These are phyloP conservation scores for Microcebus griseorufus DNA, from an alignment of 2,113 vertebrate species.

Conservation along the genomic window DNA sequence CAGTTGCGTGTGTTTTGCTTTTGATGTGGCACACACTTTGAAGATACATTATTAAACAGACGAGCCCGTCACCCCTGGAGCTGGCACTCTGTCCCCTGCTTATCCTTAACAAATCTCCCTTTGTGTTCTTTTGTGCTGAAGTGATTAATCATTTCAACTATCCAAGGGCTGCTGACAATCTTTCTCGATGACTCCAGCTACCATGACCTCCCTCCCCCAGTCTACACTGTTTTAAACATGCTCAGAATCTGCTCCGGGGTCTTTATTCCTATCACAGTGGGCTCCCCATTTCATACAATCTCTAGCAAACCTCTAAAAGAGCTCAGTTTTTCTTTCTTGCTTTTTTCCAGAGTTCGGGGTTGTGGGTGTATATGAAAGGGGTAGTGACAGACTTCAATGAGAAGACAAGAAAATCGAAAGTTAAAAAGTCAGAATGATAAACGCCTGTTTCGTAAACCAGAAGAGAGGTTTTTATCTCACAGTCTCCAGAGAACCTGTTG, in stretches of 20 bases:
- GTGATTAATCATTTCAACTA: constrained; percentile 85
- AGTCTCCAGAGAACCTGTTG: constrained; percentile 60
- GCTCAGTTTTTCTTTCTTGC: constrained; percentile 57
- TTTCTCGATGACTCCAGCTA: constrained; percentile 79
- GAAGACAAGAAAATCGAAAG: constrained; percentile 62
- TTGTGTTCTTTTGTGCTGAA: constrained; percentile 79
- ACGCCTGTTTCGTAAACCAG: constrained; percentile 51
- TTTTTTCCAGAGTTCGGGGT: constrained; percentile 41
- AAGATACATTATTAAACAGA: constrained; percentile 85
- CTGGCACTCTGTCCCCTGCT: constrained; percentile 79
- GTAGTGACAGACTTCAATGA: neutral
- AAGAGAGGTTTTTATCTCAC: constrained; percentile 39
- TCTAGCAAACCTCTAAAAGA: constrained; percentile 58
- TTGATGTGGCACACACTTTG: constrained; percentile 81
- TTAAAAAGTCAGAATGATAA: constrained; percentile 65
- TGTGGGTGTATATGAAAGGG: neutral
- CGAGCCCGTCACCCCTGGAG: constrained; percentile 78
- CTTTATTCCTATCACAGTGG: constrained; percentile 77
- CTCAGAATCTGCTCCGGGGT: constrained; percentile 73
- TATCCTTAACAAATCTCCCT: constrained; percentile 85
- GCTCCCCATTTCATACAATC: constrained; percentile 66
- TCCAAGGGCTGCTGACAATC: constrained; percentile 74
- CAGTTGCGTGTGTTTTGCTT: constrained; percentile 78
- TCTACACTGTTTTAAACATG: constrained; percentile 72
- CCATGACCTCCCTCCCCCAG: constrained; percentile 61